phyloP scores from a whole-genome alignment of 2,113 vertebrate species.

The Mandrillus leucophaeus region DNA sequence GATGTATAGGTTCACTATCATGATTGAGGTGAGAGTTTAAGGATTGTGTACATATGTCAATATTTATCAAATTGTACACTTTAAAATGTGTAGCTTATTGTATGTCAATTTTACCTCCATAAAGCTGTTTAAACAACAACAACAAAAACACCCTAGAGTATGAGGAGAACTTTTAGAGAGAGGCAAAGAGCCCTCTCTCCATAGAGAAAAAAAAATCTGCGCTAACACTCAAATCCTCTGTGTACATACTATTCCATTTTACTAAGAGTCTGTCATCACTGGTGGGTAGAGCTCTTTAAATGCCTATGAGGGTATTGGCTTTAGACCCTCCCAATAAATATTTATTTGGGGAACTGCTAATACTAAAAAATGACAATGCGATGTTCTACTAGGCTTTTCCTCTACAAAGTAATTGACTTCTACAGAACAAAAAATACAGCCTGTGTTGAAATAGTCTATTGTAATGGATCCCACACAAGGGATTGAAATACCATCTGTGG shows the following conservation, averaged over 20 bases:
- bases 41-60: neutral
- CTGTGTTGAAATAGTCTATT: conserved; percentile 41
- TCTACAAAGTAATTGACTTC: conserved; percentile 38
- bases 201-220: neutral
- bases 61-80: neutral
- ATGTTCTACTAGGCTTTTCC: conserved; percentile 8
- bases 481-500: conserved; percentile 54
- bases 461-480: conserved; percentile 54
- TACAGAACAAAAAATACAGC: neutral
- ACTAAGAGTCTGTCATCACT: neutral
- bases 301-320: neutral
- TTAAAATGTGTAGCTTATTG: neutral
- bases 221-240: neutral
- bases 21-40: neutral
- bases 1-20: neutral
- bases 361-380: neutral
- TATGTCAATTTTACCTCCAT: neutral
- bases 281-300: neutral
- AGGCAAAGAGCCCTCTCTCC: neutral
- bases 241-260: neutral
- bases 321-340: conserved; percentile 2
- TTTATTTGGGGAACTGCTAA: conserved; percentile 24
- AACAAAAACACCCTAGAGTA: neutral
- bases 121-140: neutral
- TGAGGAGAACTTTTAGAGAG: neutral